Percentiles rank a stretch among this genome's conserved stretches.
These are phyloP conservation scores for Chionoecetes opilio DNA, from an alignment of 1,140 invertebrate genomes.

Conservation along the genomic window DNA sequence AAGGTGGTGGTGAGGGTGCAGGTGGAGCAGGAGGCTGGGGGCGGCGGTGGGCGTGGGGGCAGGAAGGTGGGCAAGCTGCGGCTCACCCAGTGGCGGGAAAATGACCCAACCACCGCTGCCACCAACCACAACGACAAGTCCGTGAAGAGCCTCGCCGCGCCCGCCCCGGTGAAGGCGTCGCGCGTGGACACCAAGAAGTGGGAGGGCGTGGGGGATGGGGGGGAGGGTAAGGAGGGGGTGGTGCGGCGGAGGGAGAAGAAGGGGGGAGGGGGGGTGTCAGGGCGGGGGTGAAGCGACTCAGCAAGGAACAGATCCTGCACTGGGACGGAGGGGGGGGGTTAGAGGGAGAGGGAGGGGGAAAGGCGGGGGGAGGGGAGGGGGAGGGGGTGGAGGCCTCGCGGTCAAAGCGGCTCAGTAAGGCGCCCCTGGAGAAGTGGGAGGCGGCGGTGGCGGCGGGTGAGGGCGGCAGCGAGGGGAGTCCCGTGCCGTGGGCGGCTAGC, in stretches of 20 bases:
- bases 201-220: not conserved
- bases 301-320: constrained; percentile 61
- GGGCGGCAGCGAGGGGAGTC: constrained; percentile 21
- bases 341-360: constrained; percentile 52
- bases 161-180: constrained; percentile 29
- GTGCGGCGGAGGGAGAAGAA: constrained; percentile 47
- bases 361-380: not conserved
- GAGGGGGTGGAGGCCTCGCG: not conserved
- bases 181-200: not conserved
- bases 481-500: constrained; percentile 69
- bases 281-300: constrained; percentile 66
- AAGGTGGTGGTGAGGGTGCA: constrained; percentile 43
- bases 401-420: constrained; percentile 61
- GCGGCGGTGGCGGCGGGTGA: constrained; percentile 28
- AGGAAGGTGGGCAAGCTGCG: constrained; percentile 59
- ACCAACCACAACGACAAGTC: not conserved
- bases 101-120: not conserved
- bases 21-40: not conserved
- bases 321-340: constrained; percentile 58
- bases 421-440: constrained; percentile 68
- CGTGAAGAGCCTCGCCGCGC: not conserved
- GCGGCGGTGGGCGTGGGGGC: not conserved
- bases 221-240: constrained; percentile 24
- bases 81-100: constrained; percentile 51
- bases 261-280: constrained; percentile 44